These are phyloP conservation scores for Grammomys dolichurus DNA, from an alignment of 2,113 vertebrate species.

Conservation along the genomic window DNA sequence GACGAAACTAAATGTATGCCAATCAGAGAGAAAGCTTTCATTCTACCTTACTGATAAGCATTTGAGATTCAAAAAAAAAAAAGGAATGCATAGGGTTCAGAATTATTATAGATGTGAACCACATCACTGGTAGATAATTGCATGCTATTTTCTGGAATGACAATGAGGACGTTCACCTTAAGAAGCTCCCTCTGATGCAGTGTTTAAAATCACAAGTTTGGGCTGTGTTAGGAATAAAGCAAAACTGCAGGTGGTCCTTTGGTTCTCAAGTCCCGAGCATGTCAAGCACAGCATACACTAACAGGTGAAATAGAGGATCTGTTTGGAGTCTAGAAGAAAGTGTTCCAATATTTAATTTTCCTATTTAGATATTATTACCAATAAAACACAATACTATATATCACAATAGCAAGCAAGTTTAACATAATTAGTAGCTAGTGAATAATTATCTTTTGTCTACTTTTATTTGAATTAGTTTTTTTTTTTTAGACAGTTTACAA, in stretches of 20 bases:
- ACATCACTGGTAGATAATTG: slow-evolving; percentile 80
- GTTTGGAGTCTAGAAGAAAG: slow-evolving; percentile 66
- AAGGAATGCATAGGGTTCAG: slow-evolving; percentile 71
- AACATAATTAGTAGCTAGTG: slow-evolving; percentile 56
- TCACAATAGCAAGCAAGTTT: slow-evolving; percentile 29
- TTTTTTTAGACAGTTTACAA: slow-evolving; percentile 28
- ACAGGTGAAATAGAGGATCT: slow-evolving; percentile 63
- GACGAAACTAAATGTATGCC: slow-evolving; percentile 58
- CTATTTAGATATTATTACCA: slow-evolving; percentile 73
- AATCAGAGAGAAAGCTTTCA: slow-evolving; percentile 67
- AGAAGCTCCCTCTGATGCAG: slow-evolving; percentile 77
- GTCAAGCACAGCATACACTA: slow-evolving; percentile 79
- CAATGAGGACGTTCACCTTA: slow-evolving; percentile 81
- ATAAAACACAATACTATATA: slow-evolving; percentile 48
- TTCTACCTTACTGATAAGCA: slow-evolving; percentile 62
- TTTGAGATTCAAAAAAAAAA: slow-evolving; percentile 77
- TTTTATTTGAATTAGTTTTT: slow-evolving; percentile 59
- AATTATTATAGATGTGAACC: slow-evolving; percentile 81
- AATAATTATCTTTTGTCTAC: slow-evolving; percentile 56
- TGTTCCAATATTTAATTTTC: slow-evolving; percentile 81
- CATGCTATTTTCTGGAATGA: slow-evolving; percentile 84
- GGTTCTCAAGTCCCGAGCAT: slow-evolving; percentile 61
- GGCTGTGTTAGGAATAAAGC: slow-evolving; percentile 80
- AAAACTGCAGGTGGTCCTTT: slow-evolving; percentile 82
- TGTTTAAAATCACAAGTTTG: slow-evolving; percentile 81